Evolutionary conservation across 35 echinoderm and acorn worm genomes (phyloP).

Genomic region (Diadema setosum): DNA sequence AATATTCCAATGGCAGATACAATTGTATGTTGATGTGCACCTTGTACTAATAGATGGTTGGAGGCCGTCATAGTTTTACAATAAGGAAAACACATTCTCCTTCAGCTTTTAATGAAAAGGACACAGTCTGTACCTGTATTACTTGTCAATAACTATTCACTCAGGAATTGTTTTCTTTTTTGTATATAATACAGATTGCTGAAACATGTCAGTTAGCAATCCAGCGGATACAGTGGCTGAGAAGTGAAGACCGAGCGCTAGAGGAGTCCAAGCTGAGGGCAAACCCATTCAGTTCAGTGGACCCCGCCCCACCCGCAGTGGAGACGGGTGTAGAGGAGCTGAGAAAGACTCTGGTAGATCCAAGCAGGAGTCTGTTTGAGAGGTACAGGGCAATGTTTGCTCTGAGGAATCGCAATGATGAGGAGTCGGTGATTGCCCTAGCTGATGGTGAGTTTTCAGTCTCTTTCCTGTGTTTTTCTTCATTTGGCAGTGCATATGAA

Average conservation of each 20-base stretch:
- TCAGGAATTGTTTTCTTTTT: not conserved
- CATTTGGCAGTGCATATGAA: too few relatives aligned
- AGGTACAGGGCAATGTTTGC: conserved; percentile 98
- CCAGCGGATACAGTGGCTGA: conserved; percentile 85
- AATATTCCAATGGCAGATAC: too few relatives aligned
- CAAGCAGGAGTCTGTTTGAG: conserved; percentile 65
- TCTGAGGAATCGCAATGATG: conserved; percentile 68
- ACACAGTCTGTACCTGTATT: too few relatives aligned
- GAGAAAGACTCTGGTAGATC: conserved; percentile 57
- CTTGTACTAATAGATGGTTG: too few relatives aligned
- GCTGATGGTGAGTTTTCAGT: conserved; percentile 61
- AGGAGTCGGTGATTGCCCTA: conserved; percentile 56
- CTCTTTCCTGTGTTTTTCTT: not conserved
- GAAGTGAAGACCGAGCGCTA: conserved; percentile 47
- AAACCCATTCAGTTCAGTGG: conserved; percentile 82
- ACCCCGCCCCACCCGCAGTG: conserved; percentile 83
- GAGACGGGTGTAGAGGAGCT: conserved; percentile 24
- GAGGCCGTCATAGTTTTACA: too few relatives aligned
- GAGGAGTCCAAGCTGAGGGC: not conserved
- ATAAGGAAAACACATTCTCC: too few relatives aligned
- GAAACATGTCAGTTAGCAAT: conserved; percentile 96
- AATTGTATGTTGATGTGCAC: too few relatives aligned
- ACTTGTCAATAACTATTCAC: too few relatives aligned
- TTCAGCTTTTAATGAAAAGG: too few relatives aligned
- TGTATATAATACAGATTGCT: conserved; percentile 45